A percentile compares a stretch with the other conserved stretches of the same genome.
Evolutionary conservation across 1,140 invertebrate species (phyloP).

Genomic region (Muscidifurax raptorellus): DNA sequence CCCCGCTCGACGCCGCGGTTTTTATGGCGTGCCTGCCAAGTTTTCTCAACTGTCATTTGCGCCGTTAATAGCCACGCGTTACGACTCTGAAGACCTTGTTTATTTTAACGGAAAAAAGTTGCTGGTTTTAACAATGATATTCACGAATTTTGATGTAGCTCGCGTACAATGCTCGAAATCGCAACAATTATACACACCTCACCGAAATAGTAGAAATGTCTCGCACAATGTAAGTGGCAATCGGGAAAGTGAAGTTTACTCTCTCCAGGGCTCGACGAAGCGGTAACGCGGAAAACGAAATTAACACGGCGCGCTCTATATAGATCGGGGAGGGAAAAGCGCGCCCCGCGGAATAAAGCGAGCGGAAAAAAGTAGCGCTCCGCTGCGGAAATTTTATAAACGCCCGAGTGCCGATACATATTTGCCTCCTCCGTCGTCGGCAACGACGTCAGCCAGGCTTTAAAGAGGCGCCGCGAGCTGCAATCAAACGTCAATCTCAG

Average conservation of each 20-base stretch:
- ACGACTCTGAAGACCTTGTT: neutral
- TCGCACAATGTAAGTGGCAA: slow-evolving; percentile 54
- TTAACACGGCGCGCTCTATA: slow-evolving; percentile 14
- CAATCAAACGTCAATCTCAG: slow-evolving; percentile 70
- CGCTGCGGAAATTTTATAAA: slow-evolving; percentile 34
- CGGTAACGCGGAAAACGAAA: slow-evolving; percentile 60
- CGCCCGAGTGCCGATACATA: slow-evolving; percentile 33
- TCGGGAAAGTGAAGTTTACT: slow-evolving; percentile 61
- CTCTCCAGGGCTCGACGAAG: slow-evolving; percentile 48
- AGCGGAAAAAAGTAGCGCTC: slow-evolving; percentile 27
- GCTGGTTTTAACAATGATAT: neutral
- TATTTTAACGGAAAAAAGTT: slow-evolving; percentile 21
- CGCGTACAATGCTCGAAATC: neutral
- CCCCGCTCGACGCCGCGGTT: neutral
- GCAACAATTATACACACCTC: neutral
- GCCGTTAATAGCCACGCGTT: slow-evolving; percentile 10
- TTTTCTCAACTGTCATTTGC: slow-evolving; percentile 41
- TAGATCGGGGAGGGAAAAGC: slow-evolving; percentile 34
- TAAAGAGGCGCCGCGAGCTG: slow-evolving; percentile 48
- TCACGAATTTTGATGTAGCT: neutral
- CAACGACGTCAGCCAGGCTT: neutral
- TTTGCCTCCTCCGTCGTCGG: neutral
- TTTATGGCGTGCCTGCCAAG: slow-evolving; percentile 37
- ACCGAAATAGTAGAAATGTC: neutral
- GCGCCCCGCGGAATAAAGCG: neutral